Evolutionary conservation across 1,140 invertebrate genomes (phyloP).

Genomic region (Bombus pyrosoma): DNA sequence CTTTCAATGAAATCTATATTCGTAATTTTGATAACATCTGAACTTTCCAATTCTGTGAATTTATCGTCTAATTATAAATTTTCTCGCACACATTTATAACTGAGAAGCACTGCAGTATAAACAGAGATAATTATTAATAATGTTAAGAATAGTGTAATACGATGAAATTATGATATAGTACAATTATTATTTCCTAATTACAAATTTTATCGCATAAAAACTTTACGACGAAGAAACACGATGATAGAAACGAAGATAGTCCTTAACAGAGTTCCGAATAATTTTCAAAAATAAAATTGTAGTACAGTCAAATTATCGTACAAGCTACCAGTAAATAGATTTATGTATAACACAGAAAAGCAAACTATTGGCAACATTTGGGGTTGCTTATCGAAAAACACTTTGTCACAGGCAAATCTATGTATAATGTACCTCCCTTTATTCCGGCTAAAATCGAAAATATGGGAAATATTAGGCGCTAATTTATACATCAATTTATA

Average conservation of each 20-base stretch:
- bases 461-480: constrained; percentile 11
- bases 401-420: not conserved
- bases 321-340: not conserved
- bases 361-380: not conserved
- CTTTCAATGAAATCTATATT: not conserved
- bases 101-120: too few relatives aligned
- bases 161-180: not conserved
- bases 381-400: not conserved
- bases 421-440: constrained; percentile 12
- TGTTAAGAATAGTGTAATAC: not conserved
- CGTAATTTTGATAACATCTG: not conserved
- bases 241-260: not conserved
- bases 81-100: too few relatives aligned
- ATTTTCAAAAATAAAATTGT: not conserved
- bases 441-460: not conserved
- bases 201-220: not conserved
- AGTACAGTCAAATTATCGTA: too few relatives aligned
- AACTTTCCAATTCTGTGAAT: not conserved
- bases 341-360: too few relatives aligned
- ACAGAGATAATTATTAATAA: not conserved
- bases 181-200: too few relatives aligned
- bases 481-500: constrained; percentile 50
- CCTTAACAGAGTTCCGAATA: not conserved
- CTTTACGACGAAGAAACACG: not conserved
- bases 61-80: not conserved